Base-by-base conservation (phyloP, 2,888 invertebrate genomes). In the Coecobrya sp. region DNA sequence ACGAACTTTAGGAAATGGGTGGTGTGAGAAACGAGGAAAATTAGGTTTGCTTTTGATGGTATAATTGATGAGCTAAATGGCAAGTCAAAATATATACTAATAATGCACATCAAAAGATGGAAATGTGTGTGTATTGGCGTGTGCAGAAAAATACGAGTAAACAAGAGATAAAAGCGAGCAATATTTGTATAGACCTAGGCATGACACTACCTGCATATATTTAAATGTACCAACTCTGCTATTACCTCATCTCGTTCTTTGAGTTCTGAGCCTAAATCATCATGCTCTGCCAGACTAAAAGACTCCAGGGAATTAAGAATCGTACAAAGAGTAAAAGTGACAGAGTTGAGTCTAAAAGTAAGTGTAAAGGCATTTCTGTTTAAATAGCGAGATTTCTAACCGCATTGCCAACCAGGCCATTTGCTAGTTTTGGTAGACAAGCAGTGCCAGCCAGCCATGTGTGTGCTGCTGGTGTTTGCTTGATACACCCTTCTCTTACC, bases 361-460 rank as follows among this genome's bases (percentile, higher is more conserved):
- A 52, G 27, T 10, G 70, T n/a, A 52, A 70, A 49, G 27, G n/a
- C 79, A 45, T 86, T 62, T 25, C 76, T 73, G 76, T 87, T 87
- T 87, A 87, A 87, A 87, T 62, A 87, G 87, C 45, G 62, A 59
- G 76, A 87, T 87, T 87, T 73, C 79, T 42, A 73, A 86, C 73
- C 19, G 0, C 30, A 73, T 16, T 25, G 45, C 55, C 55, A 79
- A 49, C 52, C 27, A 36, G n/a, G 1, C 36, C 70, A 27, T 36
- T 36, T 70, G 70, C 36, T 16, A n/a, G 10, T 79, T 52, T 76
- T 79, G 19, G 76, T 79, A 79, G 76, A 22, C 8, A 27, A 62
- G 11, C 1, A 27, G 65, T 16, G 22, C 19, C 62, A 62, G n/a
- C n/a, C n/a, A n/a, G n/a, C n/a, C n/a, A n/a, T n/a, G n/a, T 62